phyloP scores from a whole-genome alignment of 64 coral and sea anemone genomes.

The Porites australiensis region DNA sequence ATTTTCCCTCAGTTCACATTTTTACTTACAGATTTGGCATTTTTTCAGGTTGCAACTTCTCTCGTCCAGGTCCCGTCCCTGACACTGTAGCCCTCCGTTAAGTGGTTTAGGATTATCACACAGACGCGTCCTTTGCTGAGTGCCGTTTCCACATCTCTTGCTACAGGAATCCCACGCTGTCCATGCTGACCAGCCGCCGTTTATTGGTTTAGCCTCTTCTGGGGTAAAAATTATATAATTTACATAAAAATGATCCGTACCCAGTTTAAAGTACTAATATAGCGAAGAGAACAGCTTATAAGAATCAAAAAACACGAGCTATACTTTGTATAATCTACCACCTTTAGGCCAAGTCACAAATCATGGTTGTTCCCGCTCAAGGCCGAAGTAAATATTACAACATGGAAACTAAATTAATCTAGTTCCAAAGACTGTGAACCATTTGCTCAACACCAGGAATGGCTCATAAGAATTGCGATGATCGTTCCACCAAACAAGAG shows the following conservation, averaged over 20 bases:
- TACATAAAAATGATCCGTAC: neutral
- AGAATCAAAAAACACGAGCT: too few species aligned
- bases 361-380: too few species aligned
- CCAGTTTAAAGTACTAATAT: too few species aligned
- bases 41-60: slow-evolving; percentile 43
- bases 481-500: too few species aligned
- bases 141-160: slow-evolving; percentile 62
- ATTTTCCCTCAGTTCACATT: too few species aligned
- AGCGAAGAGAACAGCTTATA: neutral
- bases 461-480: too few species aligned
- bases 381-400: too few species aligned
- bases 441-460: too few species aligned
- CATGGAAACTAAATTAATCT: too few species aligned
- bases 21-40: slow-evolving; percentile 60
- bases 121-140: slow-evolving; percentile 22
- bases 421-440: too few species aligned
- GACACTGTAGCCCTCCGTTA: slow-evolving; percentile 40
- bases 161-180: slow-evolving; percentile 59
- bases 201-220: neutral
- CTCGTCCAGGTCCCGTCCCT: slow-evolving; percentile 30
- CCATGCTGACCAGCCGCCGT: slow-evolving; percentile 75
- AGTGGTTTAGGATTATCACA: slow-evolving; percentile 56
- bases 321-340: too few species aligned
- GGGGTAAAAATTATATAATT: neutral
- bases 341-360: too few species aligned